Base-by-base conservation (phyloP, 2,888 invertebrate genomes). In the Anticlea derivata region DNA sequence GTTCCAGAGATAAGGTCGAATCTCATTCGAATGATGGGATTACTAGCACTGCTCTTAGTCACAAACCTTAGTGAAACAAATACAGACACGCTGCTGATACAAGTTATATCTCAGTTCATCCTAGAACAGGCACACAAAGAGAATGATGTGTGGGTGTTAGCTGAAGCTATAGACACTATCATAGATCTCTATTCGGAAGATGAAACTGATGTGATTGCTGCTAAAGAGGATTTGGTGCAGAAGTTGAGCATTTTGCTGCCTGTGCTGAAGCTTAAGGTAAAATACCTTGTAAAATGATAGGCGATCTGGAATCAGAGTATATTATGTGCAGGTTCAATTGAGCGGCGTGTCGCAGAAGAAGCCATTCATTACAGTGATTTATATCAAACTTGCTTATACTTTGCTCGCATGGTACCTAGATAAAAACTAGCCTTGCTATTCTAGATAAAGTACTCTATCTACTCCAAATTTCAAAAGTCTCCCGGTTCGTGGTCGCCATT, bases 101-200 rank as follows among this genome's bases (percentile, higher is more conserved):
- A 79, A 39, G 75, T 77, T 3, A 92, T 94, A 35, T 89, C 93
- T 0, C 84, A 91, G 26, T 94, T 94, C 69, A 90, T 95, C 61
- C 63, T 95, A 29, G 93, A 93, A 23, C 91, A 92, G 53, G 84
- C 88, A 1, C 86, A 83, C n/a, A 91, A 92, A 63, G 94, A 95
- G 68, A 79, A 85, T 11, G 93, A 94, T 56, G 92, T 94, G 5
- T 95, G 95, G 94, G 93, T 95, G 3, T 83, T 94, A 24, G 95
- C 95, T 0, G 96, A 96, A 83, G 93, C 94, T 2, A 73, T 96
- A 27, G 96, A 96, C 70, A 93, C 94, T 0, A 70, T 96, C 17
- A 94, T 96, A 80, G 96, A 96, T 71, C 92, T 96, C 61, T 96
- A 94, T 78, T 92, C 94, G 0, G 95, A 95, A 69, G 96, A 96